Conservation (phyloP, 2,888 invertebrate genomes). For the Schrankia costaestrigalis region DNA sequence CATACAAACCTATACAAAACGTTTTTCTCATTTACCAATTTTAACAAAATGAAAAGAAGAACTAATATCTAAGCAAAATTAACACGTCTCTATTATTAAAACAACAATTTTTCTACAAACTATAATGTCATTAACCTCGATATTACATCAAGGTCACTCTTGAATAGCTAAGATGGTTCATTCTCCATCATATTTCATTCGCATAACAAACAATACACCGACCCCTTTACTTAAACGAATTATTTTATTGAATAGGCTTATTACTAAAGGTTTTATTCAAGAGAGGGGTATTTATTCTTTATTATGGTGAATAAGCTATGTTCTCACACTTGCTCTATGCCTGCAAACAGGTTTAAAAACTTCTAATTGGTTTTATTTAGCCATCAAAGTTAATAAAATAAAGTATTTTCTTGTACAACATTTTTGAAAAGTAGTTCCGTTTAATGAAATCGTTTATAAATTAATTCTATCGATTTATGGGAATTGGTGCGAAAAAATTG, state of each 20-base stretch:
- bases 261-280: conserved; percentile 53
- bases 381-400: conserved; percentile 34
- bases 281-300: conserved; percentile 26
- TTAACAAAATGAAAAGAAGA: no score
- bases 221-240: conserved; percentile 41
- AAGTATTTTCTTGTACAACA: conserved; percentile 10
- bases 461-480: conserved; percentile 20
- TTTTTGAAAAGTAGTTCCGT: conserved; percentile 17
- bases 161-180: conserved; percentile 27
- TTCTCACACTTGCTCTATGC: conserved; percentile 46
- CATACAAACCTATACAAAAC: no score
- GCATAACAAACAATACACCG: conserved; percentile 26
- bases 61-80: no score
- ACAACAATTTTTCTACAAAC: conserved; percentile 11
- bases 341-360: conserved; percentile 30
- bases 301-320: conserved; percentile 28
- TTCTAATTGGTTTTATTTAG: conserved; percentile 35
- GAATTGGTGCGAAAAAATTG: conserved; percentile 13
- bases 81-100: no score
- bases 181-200: conserved; percentile 25
- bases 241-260: conserved; percentile 57
- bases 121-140: conserved; percentile 22
- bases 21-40: no score
- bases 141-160: conserved; percentile 23
- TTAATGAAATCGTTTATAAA: conserved; percentile 25